Base-by-base conservation (phyloP, 2,888 invertebrate genomes). In the Caenorhabditis imperialis region DNA sequence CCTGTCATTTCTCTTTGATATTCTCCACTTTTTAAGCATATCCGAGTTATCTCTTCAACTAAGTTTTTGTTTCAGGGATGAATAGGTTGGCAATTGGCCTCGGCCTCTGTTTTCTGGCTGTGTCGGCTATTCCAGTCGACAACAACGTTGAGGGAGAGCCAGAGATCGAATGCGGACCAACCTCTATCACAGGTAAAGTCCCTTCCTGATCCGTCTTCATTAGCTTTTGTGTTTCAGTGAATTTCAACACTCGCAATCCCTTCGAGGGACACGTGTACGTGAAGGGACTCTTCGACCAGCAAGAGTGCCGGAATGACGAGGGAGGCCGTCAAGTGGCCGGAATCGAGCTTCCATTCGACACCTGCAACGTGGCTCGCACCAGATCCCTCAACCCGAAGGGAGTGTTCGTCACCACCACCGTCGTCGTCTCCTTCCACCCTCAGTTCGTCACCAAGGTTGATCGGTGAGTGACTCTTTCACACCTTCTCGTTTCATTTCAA, bases 341-440 rank as follows among this genome's bases (percentile, higher is more conserved):
- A 62, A 88, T 88, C 75, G 86, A 85, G 69, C 77, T 88, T 38
- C 84, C 84, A 23, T 88, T 88, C 78, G 85, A 85, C 75, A 77
- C 86, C n/a, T 88, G 88, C 81, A 86, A 86, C 71, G 84, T 86
- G 18, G 83, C 82, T 14, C 73, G 88, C 18, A 86, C 87, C n/a
- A 81, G 88, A 22, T 88, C 88, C 5, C 73, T 87, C 58, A 88
- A 88, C 55, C 88, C 88, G 10, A 78, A 79, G 42, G 88, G 88
- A 67, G 85, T 88, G 57, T 88, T 87, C 63, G 87, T 88, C 38
- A 72, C 84, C 30, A 82, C 85, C 53, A 88, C 86, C 48, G 86
- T 88, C 53, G 87, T 88, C 72, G 85, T 88, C 72, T 84, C 85
- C n/a, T 88, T 88, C 84, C 88, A 88, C 55, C 88, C 88, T 7